Conservation (phyloP, 2,797 vertebrate species). For the Molossus molossus region DNA sequence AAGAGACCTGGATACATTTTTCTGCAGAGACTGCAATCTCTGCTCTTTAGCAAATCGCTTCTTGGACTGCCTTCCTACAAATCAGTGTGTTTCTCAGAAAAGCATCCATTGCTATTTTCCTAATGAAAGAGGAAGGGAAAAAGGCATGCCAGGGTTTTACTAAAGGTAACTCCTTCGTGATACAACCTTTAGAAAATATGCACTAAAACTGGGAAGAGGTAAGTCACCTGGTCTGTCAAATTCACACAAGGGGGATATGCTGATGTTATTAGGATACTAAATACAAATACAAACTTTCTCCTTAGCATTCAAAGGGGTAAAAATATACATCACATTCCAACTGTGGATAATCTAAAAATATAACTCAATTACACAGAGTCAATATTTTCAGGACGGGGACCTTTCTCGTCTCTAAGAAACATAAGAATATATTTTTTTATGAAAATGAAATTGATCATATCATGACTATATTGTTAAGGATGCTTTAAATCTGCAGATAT, state of each 20-base stretch:
- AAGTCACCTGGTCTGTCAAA: background rate
- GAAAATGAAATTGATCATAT: conserved; percentile 55
- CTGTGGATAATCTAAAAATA: conserved; percentile 24
- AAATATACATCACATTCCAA: conserved; percentile 56
- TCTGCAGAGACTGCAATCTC: conserved; percentile 52
- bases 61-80: background rate
- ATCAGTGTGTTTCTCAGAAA: conserved; percentile 54
- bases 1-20: conserved; percentile 53
- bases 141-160: conserved; percentile 9
- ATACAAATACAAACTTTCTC: conserved; percentile 48
- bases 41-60: conserved; percentile 32
- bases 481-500: background rate
- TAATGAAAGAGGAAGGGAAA: conserved; percentile 16
- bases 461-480: background rate
- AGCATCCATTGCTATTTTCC: conserved; percentile 55
- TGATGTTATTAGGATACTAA: conserved; percentile 56
- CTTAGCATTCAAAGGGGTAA: conserved; percentile 57
- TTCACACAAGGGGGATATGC: background rate
- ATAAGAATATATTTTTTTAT: conserved; percentile 26
- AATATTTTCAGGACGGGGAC: conserved; percentile 58
- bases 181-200: conserved; percentile 59
- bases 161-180: conserved; percentile 14
- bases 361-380: conserved; percentile 20
- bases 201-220: conserved; percentile 10
- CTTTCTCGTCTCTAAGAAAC: conserved; percentile 27